A percentile compares a stretch with the other conserved stretches of the same genome.
phyloP scores from a whole-genome alignment of 2,113 vertebrate species.

The Scomber colias region DNA sequence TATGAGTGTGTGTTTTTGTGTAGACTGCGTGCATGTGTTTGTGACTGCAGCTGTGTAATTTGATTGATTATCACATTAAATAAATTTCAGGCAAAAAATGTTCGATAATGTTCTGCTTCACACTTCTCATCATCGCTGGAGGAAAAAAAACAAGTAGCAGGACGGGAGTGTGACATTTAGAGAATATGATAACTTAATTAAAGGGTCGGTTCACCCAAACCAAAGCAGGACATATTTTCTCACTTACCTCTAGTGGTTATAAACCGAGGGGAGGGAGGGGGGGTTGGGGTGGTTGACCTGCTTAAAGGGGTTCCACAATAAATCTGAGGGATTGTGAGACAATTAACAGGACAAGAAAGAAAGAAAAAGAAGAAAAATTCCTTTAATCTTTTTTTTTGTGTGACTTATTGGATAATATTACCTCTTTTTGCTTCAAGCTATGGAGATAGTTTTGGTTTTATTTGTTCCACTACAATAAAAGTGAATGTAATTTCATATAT shows the following conservation, averaged over 20 bases:
- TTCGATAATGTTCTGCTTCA: too few relatives aligned
- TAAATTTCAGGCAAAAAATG: too few relatives aligned
- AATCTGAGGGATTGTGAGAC: not conserved
- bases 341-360: too few relatives aligned
- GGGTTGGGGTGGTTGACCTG: too few relatives aligned
- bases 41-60: not conserved
- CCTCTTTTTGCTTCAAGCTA: too few relatives aligned
- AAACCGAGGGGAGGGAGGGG: not conserved
- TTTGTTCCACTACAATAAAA: not conserved
- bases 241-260: not conserved
- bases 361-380: too few relatives aligned
- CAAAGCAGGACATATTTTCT: not conserved
- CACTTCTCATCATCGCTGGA: too few relatives aligned
- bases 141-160: constrained; percentile 10
- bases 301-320: not conserved
- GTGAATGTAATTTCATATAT: not conserved
- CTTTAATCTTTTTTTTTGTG: not conserved
- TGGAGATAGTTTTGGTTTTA: not conserved
- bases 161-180: not conserved
- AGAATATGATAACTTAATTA: not conserved
- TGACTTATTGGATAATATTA: not conserved
- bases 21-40: not conserved
- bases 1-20: constrained; percentile 42
- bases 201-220: not conserved
- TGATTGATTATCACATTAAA: not conserved